Evolutionary conservation across 2,797 vertebrate genomes (phyloP).

Genomic region (Limosa lapponica): DNA sequence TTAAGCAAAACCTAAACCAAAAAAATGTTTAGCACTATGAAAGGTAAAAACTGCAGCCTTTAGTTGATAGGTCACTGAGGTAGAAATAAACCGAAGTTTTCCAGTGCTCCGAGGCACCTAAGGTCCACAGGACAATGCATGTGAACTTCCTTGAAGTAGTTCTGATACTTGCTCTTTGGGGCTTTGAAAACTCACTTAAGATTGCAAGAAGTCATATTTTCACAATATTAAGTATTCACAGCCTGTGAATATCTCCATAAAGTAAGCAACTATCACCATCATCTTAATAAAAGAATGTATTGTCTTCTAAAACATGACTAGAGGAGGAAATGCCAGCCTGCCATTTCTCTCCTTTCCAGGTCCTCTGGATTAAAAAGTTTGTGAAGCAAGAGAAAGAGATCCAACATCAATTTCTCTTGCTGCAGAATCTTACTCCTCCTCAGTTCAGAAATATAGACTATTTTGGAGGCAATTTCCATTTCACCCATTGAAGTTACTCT

Average conservation of each 20-base stretch:
- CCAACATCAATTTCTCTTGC: not conserved
- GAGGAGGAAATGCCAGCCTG: not conserved
- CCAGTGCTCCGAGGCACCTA: not conserved
- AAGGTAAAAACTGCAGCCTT: not conserved
- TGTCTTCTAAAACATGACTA: not conserved
- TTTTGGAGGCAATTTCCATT: not conserved
- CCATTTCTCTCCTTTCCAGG: not conserved
- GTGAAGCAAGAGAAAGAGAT: not conserved
- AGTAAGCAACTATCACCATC: not conserved
- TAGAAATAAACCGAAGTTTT: not conserved
- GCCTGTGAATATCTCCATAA: not conserved
- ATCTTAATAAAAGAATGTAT: not conserved
- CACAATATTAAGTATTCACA: not conserved
- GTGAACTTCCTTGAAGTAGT: not conserved
- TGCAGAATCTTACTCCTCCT: not conserved
- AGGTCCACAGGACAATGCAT: not conserved
- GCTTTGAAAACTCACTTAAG: not conserved
- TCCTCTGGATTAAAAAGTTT: not conserved
- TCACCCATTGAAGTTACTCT: not conserved
- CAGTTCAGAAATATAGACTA: not conserved
- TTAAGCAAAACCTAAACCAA: not conserved
- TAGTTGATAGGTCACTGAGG: not conserved
- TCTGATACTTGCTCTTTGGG: not conserved
- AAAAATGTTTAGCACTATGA: not conserved
- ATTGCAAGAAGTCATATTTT: not conserved